phyloP scores from a whole-genome alignment of 35 echinoderm and acorn worm species.

The Lytechinus variegatus region DNA sequence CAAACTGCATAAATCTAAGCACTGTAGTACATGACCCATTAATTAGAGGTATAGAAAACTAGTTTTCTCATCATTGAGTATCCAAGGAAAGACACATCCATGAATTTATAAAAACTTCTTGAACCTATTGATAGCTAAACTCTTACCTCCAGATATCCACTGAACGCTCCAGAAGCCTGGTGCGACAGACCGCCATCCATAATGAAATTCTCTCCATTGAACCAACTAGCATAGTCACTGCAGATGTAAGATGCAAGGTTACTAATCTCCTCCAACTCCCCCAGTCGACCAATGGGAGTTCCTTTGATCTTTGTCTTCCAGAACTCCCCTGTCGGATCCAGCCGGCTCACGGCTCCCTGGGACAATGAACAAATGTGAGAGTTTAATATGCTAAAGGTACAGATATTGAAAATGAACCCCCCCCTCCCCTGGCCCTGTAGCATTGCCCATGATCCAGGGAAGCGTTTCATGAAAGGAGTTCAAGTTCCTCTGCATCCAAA shows the following conservation, averaged over 20 bases:
- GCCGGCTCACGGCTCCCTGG: conserved; percentile 87
- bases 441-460: too few species aligned
- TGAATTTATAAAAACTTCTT: too few species aligned
- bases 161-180: conserved; percentile 78
- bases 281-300: conserved; percentile 76
- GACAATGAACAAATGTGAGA: not conserved
- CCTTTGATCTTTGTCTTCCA: conserved; percentile 40
- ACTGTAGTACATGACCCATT: too few species aligned
- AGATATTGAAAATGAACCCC: not conserved
- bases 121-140: too few species aligned
- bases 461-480: too few species aligned
- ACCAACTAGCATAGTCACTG: conserved; percentile 94
- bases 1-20: too few species aligned
- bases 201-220: conserved; percentile 70
- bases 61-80: too few species aligned
- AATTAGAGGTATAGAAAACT: too few species aligned
- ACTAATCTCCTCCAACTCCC: conserved; percentile 77
- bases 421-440: too few species aligned
- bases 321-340: conserved; percentile 91
- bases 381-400: not conserved
- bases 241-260: conserved; percentile 90
- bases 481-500: too few species aligned
- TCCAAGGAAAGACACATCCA: too few species aligned
- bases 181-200: conserved; percentile 82
- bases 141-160: not conserved